A percentile compares a stretch with the other conserved stretches of the same genome.
These are phyloP conservation scores for Seriola aureovittata DNA, from an alignment of 2,113 vertebrate genomes.

Conservation along the genomic window DNA sequence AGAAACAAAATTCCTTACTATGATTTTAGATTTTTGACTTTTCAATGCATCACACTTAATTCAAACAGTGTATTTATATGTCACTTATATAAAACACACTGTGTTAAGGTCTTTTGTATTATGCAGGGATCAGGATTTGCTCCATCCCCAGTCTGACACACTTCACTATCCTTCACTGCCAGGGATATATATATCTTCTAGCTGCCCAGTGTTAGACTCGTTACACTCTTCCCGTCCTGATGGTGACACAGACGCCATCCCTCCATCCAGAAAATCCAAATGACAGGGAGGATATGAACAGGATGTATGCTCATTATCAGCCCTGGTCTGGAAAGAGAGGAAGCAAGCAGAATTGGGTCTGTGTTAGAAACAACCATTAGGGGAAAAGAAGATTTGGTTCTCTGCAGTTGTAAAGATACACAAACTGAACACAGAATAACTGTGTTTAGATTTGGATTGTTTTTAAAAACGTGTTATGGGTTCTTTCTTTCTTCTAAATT, in stretches of 20 bases:
- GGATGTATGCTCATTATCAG: slow-evolving; percentile 62
- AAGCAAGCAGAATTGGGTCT: slow-evolving; percentile 17
- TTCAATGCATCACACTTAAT: not conserved
- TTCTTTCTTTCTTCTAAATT: slow-evolving; percentile 53
- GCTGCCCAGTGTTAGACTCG: slow-evolving; percentile 60
- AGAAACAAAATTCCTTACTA: not conserved
- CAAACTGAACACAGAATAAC: slow-evolving; percentile 45
- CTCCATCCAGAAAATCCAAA: slow-evolving; percentile 65
- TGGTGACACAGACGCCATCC: slow-evolving; percentile 64
- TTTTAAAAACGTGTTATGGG: slow-evolving; percentile 64
- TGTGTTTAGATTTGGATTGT: slow-evolving; percentile 57
- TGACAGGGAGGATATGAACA: slow-evolving; percentile 64
- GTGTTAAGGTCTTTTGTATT: slow-evolving; percentile 36
- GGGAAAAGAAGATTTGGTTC: not conserved
- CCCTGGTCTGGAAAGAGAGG: slow-evolving; percentile 32
- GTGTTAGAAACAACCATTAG: slow-evolving; percentile 45
- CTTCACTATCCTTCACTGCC: slow-evolving; percentile 58
- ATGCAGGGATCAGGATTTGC: slow-evolving; percentile 39
- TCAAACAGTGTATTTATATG: slow-evolving; percentile 22
- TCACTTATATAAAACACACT: slow-evolving; percentile 38
- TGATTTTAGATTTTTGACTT: slow-evolving; percentile 3
- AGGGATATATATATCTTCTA: slow-evolving; percentile 70
- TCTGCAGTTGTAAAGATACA: slow-evolving; percentile 59
- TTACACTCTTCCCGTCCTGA: slow-evolving; percentile 50
- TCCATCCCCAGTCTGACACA: slow-evolving; percentile 62